Evolutionary conservation across 2,888 invertebrate genomes (phyloP), one percentile per base, ranked within the genome.

Genomic region (Acleris literana): DNA sequence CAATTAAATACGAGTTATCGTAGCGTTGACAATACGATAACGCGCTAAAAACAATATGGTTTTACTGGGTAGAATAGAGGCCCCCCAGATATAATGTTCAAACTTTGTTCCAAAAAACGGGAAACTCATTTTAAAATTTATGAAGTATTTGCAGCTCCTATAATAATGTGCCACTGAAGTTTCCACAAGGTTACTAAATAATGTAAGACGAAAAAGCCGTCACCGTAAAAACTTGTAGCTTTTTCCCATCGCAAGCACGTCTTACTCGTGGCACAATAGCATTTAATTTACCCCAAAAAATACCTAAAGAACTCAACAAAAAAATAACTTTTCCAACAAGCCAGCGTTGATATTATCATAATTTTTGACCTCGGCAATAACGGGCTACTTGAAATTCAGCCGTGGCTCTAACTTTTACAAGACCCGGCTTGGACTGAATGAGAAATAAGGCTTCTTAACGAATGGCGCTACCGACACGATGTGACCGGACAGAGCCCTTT

Each of bases 301-400:
- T 52, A 66, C 56, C 55, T 64, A 60, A 66, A 51, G 33, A 66
- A 66, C 61, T 66, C 39, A 48, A 57, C 55, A 22, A 57, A 62
- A 66, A 66, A 57, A 57, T 39, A 61, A 62, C 66, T 66, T 66
- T 66, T 46, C 66, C 52, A 66, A 62, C 62, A 66, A 66, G 62
- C 59, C 66, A 67, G 39, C 62, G 69, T 64, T 64, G 58, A 70
- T 70, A 71, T 70, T 72, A 71, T 69, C 72, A 72, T 73, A 72
- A 74, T 76, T 74, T 73, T 74, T 74, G 74, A 73, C 72, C 74
- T 71, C 68, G 68, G 63, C 69, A 69, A 71, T 69, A 65, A 69
- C 64, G 66, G 70, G 69, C 72, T 77, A 64, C 72, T 77, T 75
- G 71, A 78, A 77, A 78, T 76, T 78, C 77, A 70, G 71, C 69